Evolutionary conservation across 2,888 invertebrate genomes (phyloP).

Genomic region (Gonocerus acuteangulatus): DNA sequence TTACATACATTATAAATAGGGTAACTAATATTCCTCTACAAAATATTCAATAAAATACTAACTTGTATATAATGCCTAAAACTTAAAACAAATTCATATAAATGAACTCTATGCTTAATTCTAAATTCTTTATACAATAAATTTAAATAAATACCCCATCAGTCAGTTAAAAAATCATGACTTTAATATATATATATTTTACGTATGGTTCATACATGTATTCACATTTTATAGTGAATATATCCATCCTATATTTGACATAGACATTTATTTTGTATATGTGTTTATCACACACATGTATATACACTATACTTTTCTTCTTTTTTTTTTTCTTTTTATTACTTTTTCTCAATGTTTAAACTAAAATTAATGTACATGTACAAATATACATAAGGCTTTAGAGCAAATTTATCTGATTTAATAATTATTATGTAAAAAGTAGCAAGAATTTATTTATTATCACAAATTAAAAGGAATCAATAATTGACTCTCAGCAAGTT

Average conservation of each 20-base stretch:
- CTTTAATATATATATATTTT: not conserved
- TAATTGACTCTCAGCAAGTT: slow-evolving; percentile 23
- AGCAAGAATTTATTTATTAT: slow-evolving; percentile 19
- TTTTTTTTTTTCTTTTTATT: not conserved
- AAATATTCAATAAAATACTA: slow-evolving; percentile 19
- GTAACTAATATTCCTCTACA: slow-evolving; percentile 23
- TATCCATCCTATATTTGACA: not conserved
- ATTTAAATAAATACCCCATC: slow-evolving; percentile 21
- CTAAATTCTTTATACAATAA: slow-evolving; percentile 17
- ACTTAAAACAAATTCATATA: slow-evolving; percentile 8
- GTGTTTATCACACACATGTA: not conserved
- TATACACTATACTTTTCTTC: not conserved
- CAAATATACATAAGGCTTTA: slow-evolving; percentile 16
- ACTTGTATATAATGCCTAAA: slow-evolving; percentile 10
- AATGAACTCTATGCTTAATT: slow-evolving; percentile 7
- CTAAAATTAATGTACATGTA: slow-evolving; percentile 4
- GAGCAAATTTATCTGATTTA: not conserved
- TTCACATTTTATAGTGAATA: not conserved
- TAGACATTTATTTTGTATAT: not conserved
- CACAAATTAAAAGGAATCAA: slow-evolving; percentile 26
- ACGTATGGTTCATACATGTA: not conserved
- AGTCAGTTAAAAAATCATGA: slow-evolving; percentile 19
- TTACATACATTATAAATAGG: slow-evolving; percentile 13
- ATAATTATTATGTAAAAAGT: slow-evolving; percentile 17
- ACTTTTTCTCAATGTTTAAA: too few relatives aligned